phyloP scores from a whole-genome alignment of 2,113 vertebrate species.

The Dipodomys spectabilis region DNA sequence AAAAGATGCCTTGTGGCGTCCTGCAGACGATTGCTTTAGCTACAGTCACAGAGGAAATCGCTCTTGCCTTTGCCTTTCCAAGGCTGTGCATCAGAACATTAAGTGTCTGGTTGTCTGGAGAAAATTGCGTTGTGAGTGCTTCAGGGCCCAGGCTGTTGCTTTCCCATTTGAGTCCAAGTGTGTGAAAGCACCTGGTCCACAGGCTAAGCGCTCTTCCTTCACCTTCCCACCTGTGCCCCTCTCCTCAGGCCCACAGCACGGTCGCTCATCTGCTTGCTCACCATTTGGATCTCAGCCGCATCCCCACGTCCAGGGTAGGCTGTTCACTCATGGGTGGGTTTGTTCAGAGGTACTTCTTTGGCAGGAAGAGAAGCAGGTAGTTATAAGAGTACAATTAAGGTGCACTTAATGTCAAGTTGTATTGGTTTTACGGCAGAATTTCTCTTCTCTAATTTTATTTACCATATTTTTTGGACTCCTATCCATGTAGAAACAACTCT shows the following conservation, averaged over 20 bases:
- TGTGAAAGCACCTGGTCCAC: neutral
- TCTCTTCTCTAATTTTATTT: neutral
- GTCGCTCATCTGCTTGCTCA: neutral
- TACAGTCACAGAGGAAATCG: neutral
- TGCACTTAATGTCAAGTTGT: neutral
- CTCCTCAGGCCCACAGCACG: neutral
- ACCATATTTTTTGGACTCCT: neutral
- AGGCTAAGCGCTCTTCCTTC: neutral
- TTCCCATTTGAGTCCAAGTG: neutral
- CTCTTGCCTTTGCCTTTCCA: neutral
- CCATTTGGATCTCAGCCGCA: neutral
- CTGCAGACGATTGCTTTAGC: neutral
- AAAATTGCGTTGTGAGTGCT: conserved; percentile 1
- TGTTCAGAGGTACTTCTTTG: neutral
- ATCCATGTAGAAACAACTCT: neutral
- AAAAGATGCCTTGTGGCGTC: neutral
- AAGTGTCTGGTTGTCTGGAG: neutral
- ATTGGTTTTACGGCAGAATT: neutral
- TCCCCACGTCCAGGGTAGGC: neutral
- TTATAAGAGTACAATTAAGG: neutral
- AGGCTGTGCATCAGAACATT: neutral
- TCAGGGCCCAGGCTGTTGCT: neutral
- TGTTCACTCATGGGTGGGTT: neutral
- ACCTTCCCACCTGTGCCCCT: neutral
- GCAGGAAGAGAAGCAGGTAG: neutral